Conservation (phyloP, 2,888 invertebrate species). For the Micoletzkya japonica region DNA sequence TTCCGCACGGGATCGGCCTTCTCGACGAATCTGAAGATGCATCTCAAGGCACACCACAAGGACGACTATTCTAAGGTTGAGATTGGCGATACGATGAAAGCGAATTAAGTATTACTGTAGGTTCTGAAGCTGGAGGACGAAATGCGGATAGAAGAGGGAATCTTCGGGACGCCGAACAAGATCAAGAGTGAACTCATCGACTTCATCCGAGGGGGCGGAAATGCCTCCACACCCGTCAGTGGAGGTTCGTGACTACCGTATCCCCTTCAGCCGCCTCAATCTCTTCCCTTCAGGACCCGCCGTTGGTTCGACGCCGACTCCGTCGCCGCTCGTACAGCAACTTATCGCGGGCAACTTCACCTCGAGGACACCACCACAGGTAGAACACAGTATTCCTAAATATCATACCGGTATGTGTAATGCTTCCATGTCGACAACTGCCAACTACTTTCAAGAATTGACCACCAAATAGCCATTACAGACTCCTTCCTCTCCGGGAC, state of each 20-base stretch:
- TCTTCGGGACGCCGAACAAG: slow-evolving; percentile 47
- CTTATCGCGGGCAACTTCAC: slow-evolving; percentile 33
- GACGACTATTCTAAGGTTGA: slow-evolving; percentile 48
- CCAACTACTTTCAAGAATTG: too few species aligned
- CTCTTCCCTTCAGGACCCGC: background rate
- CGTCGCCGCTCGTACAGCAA: slow-evolving; percentile 49
- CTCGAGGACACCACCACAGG: slow-evolving; percentile 16
- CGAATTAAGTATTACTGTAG: slow-evolving; percentile 24
- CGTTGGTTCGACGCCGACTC: slow-evolving; percentile 30
- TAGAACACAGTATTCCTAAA: too few species aligned
- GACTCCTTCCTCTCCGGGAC: slow-evolving; percentile 14
- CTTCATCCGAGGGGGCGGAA: slow-evolving; percentile 51
- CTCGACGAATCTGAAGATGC: slow-evolving; percentile 59
- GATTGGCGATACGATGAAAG: background rate
- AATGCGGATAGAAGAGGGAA: slow-evolving; percentile 51
- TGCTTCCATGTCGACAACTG: too few species aligned
- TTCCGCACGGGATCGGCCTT: slow-evolving; percentile 57
- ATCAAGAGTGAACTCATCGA: slow-evolving; percentile 52
- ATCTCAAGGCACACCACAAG: slow-evolving; percentile 57
- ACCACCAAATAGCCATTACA: too few species aligned
- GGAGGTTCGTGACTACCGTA: slow-evolving; percentile 14
- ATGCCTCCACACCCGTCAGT: slow-evolving; percentile 40
- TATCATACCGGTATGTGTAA: too few species aligned
- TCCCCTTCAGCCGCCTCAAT: background rate
- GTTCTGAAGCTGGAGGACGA: slow-evolving; percentile 50